Conservation (phyloP, 2,113 vertebrate genomes). For the Gambusia holbrooki region DNA sequence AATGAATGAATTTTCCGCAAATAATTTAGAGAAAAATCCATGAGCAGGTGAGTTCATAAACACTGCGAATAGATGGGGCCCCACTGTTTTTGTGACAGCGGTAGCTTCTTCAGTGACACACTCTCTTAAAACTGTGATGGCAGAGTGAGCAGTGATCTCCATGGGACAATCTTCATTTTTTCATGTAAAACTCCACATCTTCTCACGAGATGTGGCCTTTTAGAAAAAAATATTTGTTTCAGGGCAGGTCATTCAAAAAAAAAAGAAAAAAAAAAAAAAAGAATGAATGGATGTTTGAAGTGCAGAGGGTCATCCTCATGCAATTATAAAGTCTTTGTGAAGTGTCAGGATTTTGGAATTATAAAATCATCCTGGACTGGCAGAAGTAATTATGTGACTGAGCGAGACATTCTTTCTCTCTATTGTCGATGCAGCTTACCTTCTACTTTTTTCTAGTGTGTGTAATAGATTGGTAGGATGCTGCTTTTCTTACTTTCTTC, state of each 20-base stretch:
- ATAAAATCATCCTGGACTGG: constrained; percentile 78
- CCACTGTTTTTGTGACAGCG: too few relatives aligned
- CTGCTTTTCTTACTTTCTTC: neutral
- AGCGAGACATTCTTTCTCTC: constrained; percentile 71
- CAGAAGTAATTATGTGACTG: constrained; percentile 72
- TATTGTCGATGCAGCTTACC: constrained; percentile 67
- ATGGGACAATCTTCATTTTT: constrained; percentile 85
- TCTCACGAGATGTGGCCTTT: constrained; percentile 70
- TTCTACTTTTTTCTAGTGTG: constrained; percentile 31
- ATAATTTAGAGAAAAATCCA: too few relatives aligned
- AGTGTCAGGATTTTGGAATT: constrained; percentile 84
- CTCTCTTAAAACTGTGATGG: constrained; percentile 60
- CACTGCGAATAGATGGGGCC: too few relatives aligned
- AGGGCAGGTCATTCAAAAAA: constrained; percentile 73
- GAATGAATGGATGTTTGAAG: constrained; percentile 80
- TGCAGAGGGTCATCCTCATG: constrained; percentile 76
- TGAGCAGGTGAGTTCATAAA: too few relatives aligned
- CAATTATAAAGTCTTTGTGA: constrained; percentile 87
- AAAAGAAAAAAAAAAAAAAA: constrained; percentile 74
- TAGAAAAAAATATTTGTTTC: constrained; percentile 67
- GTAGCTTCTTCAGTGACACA: constrained; percentile 2
- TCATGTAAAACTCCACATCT: constrained; percentile 93
- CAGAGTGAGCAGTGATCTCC: constrained; percentile 42
- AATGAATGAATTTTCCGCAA: too few relatives aligned
- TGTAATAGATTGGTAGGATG: constrained; percentile 14